These are phyloP conservation scores for Drosophila punjabiensis DNA, from an alignment of 1,140 invertebrate genomes.

Conservation along the genomic window DNA sequence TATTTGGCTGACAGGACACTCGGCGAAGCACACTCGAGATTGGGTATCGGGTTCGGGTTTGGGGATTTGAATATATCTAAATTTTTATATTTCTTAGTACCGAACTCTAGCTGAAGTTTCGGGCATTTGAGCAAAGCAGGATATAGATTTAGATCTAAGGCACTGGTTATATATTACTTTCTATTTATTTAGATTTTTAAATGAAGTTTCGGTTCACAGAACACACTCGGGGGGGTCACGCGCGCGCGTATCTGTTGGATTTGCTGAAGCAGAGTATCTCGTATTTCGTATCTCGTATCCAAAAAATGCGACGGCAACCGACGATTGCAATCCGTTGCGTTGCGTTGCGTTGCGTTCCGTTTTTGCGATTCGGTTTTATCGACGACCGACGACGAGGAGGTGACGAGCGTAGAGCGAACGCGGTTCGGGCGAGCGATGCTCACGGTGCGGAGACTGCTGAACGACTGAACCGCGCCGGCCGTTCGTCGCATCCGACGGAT, in stretches of 20 bases:
- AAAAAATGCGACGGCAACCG: conserved; percentile 47
- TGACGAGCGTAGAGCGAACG: conserved; percentile 28
- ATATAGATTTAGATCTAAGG: conserved; percentile 46
- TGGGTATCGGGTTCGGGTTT: conserved; percentile 8
- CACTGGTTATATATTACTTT: conserved; percentile 50
- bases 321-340: conserved; percentile 26
- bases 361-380: conserved; percentile 22
- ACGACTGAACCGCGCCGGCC: conserved; percentile 78
- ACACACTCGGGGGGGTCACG: conserved; percentile 25
- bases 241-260: conserved; percentile 39
- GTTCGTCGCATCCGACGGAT: conserved; percentile 25
- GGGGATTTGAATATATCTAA: not conserved
- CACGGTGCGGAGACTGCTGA: conserved; percentile 75
- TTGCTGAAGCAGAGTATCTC: conserved; percentile 14
- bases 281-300: conserved; percentile 58
- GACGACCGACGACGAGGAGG: conserved; percentile 37
- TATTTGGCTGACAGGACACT: conserved; percentile 82
- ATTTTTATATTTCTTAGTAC: not conserved
- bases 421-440: conserved; percentile 69
- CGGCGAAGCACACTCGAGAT: conserved; percentile 63
- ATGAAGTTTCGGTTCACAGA: conserved; percentile 14
- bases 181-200: not conserved
- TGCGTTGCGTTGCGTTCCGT: not conserved
- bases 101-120: conserved; percentile 44
- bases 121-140: conserved; percentile 60